Conservation (phyloP, 2,113 vertebrate genomes). For the Xerus inauris region DNA sequence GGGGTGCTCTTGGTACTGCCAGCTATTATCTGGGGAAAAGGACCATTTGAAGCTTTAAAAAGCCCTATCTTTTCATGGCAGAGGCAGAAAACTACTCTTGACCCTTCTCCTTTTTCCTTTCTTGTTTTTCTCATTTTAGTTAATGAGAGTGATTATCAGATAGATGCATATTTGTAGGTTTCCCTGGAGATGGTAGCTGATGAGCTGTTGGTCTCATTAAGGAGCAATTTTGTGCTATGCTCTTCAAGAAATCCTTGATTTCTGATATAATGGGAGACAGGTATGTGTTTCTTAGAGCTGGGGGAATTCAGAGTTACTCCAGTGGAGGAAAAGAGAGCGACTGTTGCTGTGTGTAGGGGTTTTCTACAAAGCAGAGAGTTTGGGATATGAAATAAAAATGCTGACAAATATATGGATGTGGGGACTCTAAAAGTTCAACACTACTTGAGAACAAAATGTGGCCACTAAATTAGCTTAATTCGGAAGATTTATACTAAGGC, state of each 20-base stretch:
- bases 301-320: background rate
- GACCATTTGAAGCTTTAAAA: conserved; percentile 21
- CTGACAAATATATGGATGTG: background rate
- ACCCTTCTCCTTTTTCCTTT: background rate
- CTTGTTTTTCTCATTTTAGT: background rate
- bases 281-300: conserved; percentile 51
- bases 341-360: background rate
- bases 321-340: background rate
- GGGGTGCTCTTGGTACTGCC: background rate
- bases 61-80: background rate
- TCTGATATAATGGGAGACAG: conserved; percentile 18
- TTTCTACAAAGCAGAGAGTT: background rate
- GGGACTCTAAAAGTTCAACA: background rate
- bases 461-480: background rate
- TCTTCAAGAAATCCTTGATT: conserved; percentile 47
- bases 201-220: conserved; percentile 53
- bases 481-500: background rate
- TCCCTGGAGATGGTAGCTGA: conserved; percentile 47
- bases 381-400: background rate
- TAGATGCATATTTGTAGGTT: conserved; percentile 7
- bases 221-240: conserved; percentile 41
- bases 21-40: conserved; percentile 37
- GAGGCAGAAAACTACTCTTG: background rate
- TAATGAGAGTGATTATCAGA: conserved; percentile 53
- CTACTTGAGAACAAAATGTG: background rate